Base-by-base conservation (phyloP, 2,797 vertebrate species). In the Salmo trutta region DNA sequence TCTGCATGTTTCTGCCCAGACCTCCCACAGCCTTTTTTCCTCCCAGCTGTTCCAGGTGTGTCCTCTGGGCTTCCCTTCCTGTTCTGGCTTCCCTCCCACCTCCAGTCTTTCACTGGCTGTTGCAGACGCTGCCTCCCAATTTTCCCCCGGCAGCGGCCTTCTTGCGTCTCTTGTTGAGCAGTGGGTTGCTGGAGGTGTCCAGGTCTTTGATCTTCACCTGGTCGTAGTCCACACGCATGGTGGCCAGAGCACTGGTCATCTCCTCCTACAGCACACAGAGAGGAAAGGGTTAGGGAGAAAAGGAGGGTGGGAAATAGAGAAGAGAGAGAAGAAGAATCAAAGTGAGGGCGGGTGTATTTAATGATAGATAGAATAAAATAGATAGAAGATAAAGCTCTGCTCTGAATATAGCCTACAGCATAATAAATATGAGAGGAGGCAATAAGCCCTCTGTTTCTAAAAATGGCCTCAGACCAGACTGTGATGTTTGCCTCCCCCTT, bases 151-250 rank as follows among this genome's bases (percentile, higher is more conserved):
- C 94, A 0, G 95, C 95, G 2, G 97, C 96, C 89, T 98, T 99
- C 92, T 98, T 99, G 75, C 98, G 96, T 69, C 98, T 94, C 89
- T 99, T 99, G 93, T 98, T 98, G 85, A 99, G 95, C 29, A 99
- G 95, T 5, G 95, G 95, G 90, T 99, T 99, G 92, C 94, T 99
- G 79, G 98, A 98, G 0, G 95, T 97, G 91, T 98, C 96, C 76
- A 99, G 93, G 86, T 99, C 97, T 88, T 99, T 99, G 88, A 99
- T 98, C 93, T 96, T 99, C 89, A 99, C 97, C 92, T 99, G 98
- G 88, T 99, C 98, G 0, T 99, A 99, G 93, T 99, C 98, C 73
- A 99, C 98, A 0, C 98, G 95, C 98, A 99, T 98, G 79, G 97
- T 98, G 5, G 98, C 98, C 87, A 99, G 87, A 71, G 98, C 98